Conservation (phyloP, 1,140 invertebrate species). For the Aleiodes sp. region DNA sequence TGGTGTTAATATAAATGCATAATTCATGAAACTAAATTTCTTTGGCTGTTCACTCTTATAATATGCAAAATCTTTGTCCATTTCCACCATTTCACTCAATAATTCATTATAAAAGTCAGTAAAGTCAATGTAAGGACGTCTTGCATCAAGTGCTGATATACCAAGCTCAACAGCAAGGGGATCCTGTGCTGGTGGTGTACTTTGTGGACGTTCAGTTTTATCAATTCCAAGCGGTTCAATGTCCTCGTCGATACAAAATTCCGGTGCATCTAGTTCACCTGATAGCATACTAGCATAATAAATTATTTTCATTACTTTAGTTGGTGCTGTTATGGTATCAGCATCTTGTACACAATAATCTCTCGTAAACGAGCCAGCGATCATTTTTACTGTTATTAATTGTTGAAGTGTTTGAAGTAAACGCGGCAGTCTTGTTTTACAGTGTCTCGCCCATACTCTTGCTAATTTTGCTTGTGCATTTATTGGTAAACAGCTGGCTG, state of each 20-base stretch:
- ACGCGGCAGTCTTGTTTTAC: conserved; percentile 74
- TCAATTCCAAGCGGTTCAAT: conserved; percentile 53
- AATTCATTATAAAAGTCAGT: conserved; percentile 94
- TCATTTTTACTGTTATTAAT: conserved; percentile 82
- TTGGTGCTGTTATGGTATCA: conserved; percentile 80
- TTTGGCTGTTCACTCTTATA: conserved; percentile 77
- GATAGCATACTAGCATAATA: conserved; percentile 91
- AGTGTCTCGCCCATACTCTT: conserved; percentile 79
- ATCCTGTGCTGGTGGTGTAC: conserved; percentile 48
- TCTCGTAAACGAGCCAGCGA: conserved; percentile 77
- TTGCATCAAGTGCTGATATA: conserved; percentile 81
- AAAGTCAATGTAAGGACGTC: conserved; percentile 83
- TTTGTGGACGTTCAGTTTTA: conserved; percentile 39
- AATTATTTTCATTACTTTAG: conserved; percentile 87
- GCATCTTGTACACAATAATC: conserved; percentile 87
- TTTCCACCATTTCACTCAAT: conserved; percentile 89
- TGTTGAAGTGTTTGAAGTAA: conserved; percentile 87
- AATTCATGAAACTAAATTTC: conserved; percentile 92
- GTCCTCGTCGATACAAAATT: conserved; percentile 68
- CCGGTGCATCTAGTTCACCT: conserved; percentile 77
- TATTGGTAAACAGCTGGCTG: conserved; percentile 76
- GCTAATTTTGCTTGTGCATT: conserved; percentile 84
- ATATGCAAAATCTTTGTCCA: conserved; percentile 92
- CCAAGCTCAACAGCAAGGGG: conserved; percentile 70
- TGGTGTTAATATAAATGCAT: conserved; percentile 91